Base-by-base conservation (phyloP, 2,888 invertebrate genomes). In the Noctua janthina region DNA sequence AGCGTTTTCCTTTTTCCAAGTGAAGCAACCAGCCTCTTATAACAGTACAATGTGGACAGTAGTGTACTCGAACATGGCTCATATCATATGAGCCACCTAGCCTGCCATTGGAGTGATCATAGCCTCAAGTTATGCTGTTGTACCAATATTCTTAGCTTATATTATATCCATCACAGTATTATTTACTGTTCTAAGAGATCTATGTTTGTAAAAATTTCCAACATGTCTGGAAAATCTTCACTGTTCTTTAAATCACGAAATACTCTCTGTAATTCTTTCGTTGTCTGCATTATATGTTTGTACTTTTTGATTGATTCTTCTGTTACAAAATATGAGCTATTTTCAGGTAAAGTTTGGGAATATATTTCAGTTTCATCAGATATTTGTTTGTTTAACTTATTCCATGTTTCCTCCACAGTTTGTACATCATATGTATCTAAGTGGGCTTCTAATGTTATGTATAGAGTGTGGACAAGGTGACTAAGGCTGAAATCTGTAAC, bases 391-490 rank as follows among this genome's bases (percentile, higher is more conserved):
- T 95, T 96, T 72, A 95, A 86, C 59, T 81, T 83, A 62, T 93
- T 92, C 83, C 95, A 92, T 67, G 92, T 94, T 78, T 95, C 93
- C 89, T 95, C 93, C 66, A 96, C 91, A 79, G 89, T 79, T 82
- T 92, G 91, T 10, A 96, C 90, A 91, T 91, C 95, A 82, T 94
- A 96, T 7, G 95, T 90, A 85, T 96, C 94, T 83, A 96, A 90
- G 87, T 93, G 95, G n/a, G 96, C 95, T 78, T 95, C 92, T 64
- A 96, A 86, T 51, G 94, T 93, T 43, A 94, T 89, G 78, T 93
- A 96, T n/a, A 96, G 82, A 43, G 88, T 84, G 67, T 93, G 91
- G n/a, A 95, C 88, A 49, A 95, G 81, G 89, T 94, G 90, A 84
- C 90, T 93, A 70, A 92, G 59, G 13, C 51, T 68, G 29, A 49